Conservation (phyloP, 2,797 vertebrate genomes). For the Nothura maculosa region DNA sequence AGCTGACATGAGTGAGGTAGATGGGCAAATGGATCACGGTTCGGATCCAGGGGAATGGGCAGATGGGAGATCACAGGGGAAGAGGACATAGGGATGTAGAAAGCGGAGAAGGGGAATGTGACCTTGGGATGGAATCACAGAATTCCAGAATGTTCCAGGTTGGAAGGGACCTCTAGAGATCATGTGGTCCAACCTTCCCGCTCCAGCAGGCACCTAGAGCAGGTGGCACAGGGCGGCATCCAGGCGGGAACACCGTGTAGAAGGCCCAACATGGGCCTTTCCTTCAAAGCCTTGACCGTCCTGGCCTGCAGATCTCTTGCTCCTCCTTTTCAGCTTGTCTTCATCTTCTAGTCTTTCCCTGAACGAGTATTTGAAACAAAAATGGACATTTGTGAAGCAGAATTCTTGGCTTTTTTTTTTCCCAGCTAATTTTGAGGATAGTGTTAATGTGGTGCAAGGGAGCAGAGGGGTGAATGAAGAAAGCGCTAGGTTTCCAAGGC, state of each 20-base stretch:
- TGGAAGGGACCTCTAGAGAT: too few species aligned
- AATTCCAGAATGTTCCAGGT: too few species aligned
- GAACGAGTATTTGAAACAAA: not conserved
- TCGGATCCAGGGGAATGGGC: not conserved
- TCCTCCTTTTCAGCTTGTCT: not conserved
- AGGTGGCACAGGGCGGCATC: too few species aligned
- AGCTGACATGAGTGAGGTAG: not conserved
- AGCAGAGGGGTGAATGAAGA: not conserved
- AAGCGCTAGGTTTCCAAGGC: not conserved
- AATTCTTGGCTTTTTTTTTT: not conserved
- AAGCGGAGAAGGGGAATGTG: too few species aligned
- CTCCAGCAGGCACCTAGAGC: too few species aligned
- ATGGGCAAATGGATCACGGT: not conserved
- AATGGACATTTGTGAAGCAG: not conserved
- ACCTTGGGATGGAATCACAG: too few species aligned
- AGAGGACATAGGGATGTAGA: not conserved
- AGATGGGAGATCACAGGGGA: not conserved
- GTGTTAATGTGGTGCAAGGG: not conserved
- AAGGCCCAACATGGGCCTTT: not conserved
- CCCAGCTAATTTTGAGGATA: not conserved
- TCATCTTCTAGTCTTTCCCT: not conserved
- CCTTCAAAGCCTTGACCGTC: not conserved
- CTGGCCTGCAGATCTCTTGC: not conserved
- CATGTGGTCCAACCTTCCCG: too few species aligned
- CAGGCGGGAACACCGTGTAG: not conserved